phyloP scores from a whole-genome alignment of 1,140 invertebrate genomes.

The Bombyx mandarina region DNA sequence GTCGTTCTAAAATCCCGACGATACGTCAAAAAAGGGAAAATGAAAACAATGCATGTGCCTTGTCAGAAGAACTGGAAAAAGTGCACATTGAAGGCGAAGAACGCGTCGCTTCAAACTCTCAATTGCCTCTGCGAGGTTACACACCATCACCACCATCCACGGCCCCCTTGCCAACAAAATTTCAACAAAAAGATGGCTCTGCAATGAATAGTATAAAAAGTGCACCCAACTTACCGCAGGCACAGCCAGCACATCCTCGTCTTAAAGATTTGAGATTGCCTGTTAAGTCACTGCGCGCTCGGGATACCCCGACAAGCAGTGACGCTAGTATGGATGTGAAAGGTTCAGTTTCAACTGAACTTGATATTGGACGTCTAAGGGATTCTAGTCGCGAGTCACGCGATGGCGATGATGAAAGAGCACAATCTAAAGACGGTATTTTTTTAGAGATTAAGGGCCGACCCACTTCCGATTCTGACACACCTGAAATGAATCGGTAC shows the following conservation, averaged over 20 bases:
- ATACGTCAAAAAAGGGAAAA: conserved; percentile 72
- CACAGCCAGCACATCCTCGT: conserved; percentile 76
- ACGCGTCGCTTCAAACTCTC: conserved; percentile 58
- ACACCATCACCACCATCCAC: conserved; percentile 85
- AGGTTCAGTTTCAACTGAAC: conserved; percentile 56
- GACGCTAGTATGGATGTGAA: conserved; percentile 74
- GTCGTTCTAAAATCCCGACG: conserved; percentile 73
- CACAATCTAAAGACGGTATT: conserved; percentile 73
- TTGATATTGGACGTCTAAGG: conserved; percentile 59
- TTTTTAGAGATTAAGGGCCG: conserved; percentile 80
- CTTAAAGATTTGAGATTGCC: conserved; percentile 80
- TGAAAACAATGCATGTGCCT: conserved; percentile 69
- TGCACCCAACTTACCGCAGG: conserved; percentile 81
- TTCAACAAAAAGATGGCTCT: conserved; percentile 79
- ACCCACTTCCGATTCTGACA: conserved; percentile 73
- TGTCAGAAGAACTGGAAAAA: conserved; percentile 75
- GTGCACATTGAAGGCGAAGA: conserved; percentile 74
- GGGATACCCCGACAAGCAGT: conserved; percentile 75
- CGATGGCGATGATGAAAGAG: conserved; percentile 75
- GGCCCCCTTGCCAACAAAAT: conserved; percentile 84
- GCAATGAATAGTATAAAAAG: conserved; percentile 83
- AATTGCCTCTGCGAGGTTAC: conserved; percentile 73
- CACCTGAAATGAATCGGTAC: conserved; percentile 69
- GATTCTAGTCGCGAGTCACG: conserved; percentile 66
- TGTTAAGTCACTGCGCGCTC: conserved; percentile 73